Evolutionary conservation across 35 echinoderm and acorn worm species (phyloP).

Genomic region (Anneissia japonica): DNA sequence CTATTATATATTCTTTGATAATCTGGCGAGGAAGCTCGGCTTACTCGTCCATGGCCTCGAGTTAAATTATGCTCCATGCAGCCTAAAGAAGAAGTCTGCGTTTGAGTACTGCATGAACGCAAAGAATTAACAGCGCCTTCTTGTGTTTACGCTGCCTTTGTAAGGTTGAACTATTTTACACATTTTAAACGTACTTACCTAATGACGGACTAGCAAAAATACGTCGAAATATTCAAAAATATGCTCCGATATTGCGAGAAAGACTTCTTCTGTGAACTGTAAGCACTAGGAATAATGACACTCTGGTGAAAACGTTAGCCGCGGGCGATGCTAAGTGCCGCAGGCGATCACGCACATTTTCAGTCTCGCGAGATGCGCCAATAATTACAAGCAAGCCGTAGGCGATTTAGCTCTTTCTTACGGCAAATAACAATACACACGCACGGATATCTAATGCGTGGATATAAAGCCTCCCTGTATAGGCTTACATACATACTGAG

Average conservation of each 20-base stretch:
- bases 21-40: neutral
- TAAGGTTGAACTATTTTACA: neutral
- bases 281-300: neutral
- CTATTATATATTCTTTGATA: neutral
- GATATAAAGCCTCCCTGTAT: slow-evolving; percentile 1
- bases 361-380: neutral
- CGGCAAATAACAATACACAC: neutral
- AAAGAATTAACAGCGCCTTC: neutral
- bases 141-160: neutral
- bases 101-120: neutral
- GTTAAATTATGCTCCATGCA: neutral
- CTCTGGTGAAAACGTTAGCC: neutral
- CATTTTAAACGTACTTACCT: neutral
- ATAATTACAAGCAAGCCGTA: neutral
- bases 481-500: neutral
- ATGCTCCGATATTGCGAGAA: neutral
- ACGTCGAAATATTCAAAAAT: neutral
- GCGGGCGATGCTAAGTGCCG: neutral
- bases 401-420: neutral
- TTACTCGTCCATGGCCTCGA: neutral
- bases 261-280: neutral
- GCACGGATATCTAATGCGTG: neutral
- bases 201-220: neutral
- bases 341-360: neutral
- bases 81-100: neutral